A percentile compares a stretch with the other conserved stretches of the same genome.
These are phyloP conservation scores for Sminthurinus aureus DNA, from an alignment of 2,888 invertebrate genomes.

Conservation along the genomic window DNA sequence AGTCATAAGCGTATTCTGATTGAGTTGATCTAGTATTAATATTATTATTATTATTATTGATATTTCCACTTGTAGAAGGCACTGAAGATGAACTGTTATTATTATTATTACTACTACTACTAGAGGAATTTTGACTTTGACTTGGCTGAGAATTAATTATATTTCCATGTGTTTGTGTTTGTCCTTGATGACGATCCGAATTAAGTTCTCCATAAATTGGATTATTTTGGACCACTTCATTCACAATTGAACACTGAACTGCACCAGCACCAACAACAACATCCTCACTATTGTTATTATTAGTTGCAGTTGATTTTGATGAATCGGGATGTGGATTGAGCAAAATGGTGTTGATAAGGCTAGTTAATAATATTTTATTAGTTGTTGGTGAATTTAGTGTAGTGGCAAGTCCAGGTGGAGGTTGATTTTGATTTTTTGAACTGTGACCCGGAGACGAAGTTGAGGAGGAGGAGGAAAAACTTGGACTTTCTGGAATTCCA, in stretches of 20 bases:
- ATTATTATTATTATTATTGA: too few species aligned
- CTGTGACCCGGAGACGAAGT: neutral
- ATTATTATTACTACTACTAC: too few species aligned
- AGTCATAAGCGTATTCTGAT: neutral
- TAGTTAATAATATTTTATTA: slow-evolving; percentile 52
- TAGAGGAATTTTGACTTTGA: neutral
- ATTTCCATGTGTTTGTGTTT: neutral
- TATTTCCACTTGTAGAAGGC: too few species aligned
- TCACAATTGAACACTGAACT: neutral
- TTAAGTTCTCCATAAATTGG: slow-evolving; percentile 27
- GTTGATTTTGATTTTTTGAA: slow-evolving; percentile 1
- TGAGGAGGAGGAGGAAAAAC: neutral
- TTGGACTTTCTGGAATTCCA: slow-evolving; percentile 10
- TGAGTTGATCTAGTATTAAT: neutral
- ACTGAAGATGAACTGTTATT: too few species aligned
- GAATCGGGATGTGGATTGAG: neutral
- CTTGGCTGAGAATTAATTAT: neutral
- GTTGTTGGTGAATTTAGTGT: slow-evolving; percentile 50
- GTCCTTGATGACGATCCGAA: neutral
- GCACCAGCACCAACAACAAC: neutral
- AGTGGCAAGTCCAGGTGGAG: slow-evolving; percentile 41
- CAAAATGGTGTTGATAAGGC: slow-evolving; percentile 15
- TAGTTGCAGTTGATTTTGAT: neutral
- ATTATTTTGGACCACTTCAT: slow-evolving; percentile 10
- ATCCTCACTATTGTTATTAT: neutral